A percentile compares a stretch with the other conserved stretches of the same genome.
These are phyloP conservation scores for Steatornis caripensis DNA, from an alignment of 2,113 vertebrate species.

Conservation along the genomic window DNA sequence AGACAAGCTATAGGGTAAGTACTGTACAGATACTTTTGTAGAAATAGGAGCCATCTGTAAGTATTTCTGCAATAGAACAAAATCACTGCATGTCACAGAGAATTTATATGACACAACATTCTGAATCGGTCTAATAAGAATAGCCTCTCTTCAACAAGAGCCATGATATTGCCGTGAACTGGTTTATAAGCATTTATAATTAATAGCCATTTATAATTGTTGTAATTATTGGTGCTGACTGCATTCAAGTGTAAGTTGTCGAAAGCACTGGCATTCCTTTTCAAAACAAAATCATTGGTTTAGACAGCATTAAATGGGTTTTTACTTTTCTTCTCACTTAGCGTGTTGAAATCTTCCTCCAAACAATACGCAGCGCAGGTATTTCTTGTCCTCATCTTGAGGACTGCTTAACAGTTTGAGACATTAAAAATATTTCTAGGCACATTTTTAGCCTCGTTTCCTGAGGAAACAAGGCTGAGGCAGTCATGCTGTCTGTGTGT, in stretches of 20 bases:
- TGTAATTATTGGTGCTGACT: background rate
- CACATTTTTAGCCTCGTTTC: constrained; percentile 18
- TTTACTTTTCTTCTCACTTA: background rate
- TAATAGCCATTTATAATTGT: background rate
- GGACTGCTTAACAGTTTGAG: background rate
- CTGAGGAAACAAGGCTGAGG: constrained; percentile 32
- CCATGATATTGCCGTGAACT: background rate
- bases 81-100: background rate
- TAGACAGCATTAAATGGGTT: background rate
- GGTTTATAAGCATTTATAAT: background rate
- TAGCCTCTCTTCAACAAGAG: background rate
- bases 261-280: background rate
- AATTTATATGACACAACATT: background rate
- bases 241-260: background rate
- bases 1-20: background rate
- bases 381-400: background rate
- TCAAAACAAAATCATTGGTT: background rate
- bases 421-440: background rate
- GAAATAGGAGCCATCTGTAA: background rate
- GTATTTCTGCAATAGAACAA: background rate
- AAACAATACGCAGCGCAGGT: background rate
- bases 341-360: background rate
- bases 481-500: background rate
- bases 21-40: background rate
- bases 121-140: background rate